Conservation (phyloP, 2,888 invertebrate genomes). For the Cephus pygmeus region DNA sequence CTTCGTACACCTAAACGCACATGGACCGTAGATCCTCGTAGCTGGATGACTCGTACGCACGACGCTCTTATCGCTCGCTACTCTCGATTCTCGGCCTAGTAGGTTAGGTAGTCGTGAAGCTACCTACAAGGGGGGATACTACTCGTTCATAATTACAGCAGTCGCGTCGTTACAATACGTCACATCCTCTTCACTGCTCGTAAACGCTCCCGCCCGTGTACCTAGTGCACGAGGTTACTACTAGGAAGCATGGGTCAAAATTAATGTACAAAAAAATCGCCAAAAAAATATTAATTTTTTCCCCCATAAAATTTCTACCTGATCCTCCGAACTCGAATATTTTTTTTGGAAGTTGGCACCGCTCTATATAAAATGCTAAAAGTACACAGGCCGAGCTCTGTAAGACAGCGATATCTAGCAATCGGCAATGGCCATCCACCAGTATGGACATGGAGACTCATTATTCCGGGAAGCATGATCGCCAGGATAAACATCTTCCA, state of each 20-base stretch:
- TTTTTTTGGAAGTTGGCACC: neutral
- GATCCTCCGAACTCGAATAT: too few relatives aligned
- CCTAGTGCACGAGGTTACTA: neutral
- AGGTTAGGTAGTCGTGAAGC: neutral
- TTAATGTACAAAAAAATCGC: neutral
- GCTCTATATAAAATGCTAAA: neutral
- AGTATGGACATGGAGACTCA: conserved; percentile 25
- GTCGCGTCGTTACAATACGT: neutral
- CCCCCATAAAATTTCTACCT: too few relatives aligned
- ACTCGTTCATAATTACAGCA: neutral
- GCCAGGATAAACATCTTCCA: conserved; percentile 51
- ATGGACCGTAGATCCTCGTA: neutral
- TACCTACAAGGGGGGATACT: neutral
- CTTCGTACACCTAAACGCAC: neutral
- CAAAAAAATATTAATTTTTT: neutral
- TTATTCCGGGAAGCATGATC: conserved; percentile 48
- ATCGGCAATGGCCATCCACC: neutral
- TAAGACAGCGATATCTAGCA: neutral
- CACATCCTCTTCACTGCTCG: neutral
- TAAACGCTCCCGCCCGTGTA: neutral
- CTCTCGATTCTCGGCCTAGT: neutral
- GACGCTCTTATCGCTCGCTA: neutral
- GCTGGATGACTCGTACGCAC: neutral
- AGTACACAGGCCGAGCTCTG: neutral
- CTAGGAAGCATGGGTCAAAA: neutral